A percentile compares a stretch with the other conserved stretches of the same genome.
These are phyloP conservation scores for Echinarachnius parma DNA, from an alignment of 53 echinoderm and acorn worm species.

Conservation along the genomic window DNA sequence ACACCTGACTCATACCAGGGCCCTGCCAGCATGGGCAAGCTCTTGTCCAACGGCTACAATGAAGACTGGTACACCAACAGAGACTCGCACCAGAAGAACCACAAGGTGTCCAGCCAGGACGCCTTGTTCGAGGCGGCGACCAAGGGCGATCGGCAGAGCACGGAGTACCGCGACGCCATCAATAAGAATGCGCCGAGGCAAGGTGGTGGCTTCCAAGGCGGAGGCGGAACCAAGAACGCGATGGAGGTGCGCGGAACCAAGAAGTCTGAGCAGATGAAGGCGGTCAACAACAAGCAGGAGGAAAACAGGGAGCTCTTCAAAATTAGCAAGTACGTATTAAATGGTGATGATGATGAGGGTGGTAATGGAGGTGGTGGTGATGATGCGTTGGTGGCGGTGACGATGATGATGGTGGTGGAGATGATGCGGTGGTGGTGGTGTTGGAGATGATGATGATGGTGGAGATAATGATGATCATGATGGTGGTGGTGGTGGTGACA, in stretches of 20 bases:
- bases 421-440: no score
- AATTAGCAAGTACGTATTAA: conserved; percentile 37
- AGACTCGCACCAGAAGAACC: conserved; percentile 61
- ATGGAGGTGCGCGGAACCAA: conserved; percentile 34
- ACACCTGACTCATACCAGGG: conserved; percentile 39
- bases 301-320: conserved; percentile 24
- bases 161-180: conserved; percentile 89
- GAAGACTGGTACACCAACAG: conserved; percentile 86
- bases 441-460: no score
- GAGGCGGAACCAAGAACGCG: conserved; percentile 1
- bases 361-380: no score
- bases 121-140: conserved; percentile 19
- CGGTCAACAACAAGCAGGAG: conserved; percentile 5
- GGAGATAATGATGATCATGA: no score
- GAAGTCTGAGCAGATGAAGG: conserved; percentile 30
- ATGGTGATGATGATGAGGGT: no score
- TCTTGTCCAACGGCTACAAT: conserved; percentile 86
- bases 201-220: background rate
- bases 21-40: conserved; percentile 59
- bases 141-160: conserved; percentile 58
- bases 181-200: conserved; percentile 38
- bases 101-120: conserved; percentile 55
- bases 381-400: no score
- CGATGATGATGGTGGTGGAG: no score
- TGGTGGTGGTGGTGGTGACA: no score